phyloP scores from a whole-genome alignment of 2,888 invertebrate species.

The Apotomis betuletana region DNA sequence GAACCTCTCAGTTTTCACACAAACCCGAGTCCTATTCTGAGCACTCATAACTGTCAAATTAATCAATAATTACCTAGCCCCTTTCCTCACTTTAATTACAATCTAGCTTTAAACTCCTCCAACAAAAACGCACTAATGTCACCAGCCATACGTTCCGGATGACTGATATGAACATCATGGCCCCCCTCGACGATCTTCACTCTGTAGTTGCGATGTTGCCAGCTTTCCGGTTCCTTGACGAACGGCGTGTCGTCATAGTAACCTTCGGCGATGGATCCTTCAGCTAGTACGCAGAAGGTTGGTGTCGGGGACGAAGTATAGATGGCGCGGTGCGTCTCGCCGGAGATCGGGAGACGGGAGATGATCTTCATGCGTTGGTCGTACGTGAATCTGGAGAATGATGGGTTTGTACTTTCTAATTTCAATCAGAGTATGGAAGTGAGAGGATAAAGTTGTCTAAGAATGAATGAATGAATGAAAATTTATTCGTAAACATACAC shows the following conservation, averaged over 20 bases:
- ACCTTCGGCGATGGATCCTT: constrained; percentile 49
- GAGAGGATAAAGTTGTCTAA: no score
- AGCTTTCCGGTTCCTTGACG: constrained; percentile 54
- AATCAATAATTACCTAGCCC: no score
- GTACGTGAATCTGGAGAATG: constrained; percentile 57
- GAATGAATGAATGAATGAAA: no score
- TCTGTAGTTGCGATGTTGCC: constrained; percentile 63
- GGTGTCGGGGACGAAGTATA: constrained; percentile 58
- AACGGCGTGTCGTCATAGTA: constrained; percentile 55
- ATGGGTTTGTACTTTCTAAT: no score
- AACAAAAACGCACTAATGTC: constrained; percentile 64
- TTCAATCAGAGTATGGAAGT: no score
- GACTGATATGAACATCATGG: constrained; percentile 84
- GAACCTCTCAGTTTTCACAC: no score
- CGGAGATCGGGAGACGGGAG: constrained; percentile 56
- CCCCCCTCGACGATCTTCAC: constrained; percentile 74
- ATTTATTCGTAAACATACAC: no score
- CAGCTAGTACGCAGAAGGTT: constrained; percentile 59
- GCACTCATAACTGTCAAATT: no score
- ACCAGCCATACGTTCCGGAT: constrained; percentile 79
- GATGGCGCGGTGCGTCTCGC: constrained; percentile 52
- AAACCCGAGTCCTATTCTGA: no score
- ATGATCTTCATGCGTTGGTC: constrained; percentile 70
- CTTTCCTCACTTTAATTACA: constrained; percentile 10
- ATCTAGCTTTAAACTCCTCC: constrained; percentile 47